Conservation (phyloP, 2,113 vertebrate species). For the Hippotragus niger region DNA sequence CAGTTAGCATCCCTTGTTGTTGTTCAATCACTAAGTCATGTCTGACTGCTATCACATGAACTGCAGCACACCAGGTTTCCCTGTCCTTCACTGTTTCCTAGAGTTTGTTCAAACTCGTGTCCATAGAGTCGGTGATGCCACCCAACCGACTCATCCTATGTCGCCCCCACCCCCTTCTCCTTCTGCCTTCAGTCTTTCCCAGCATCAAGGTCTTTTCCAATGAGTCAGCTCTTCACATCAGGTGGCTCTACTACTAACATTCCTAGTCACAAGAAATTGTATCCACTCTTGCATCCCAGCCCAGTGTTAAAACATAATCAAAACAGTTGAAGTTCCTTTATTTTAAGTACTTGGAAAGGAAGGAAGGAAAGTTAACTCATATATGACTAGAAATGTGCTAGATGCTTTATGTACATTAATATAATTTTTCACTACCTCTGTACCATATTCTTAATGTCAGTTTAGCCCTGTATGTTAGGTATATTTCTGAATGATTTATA, state of each 20-base stretch:
- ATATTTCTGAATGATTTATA: conserved; percentile 10
- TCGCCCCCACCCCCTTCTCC: neutral
- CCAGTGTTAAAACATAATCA: neutral
- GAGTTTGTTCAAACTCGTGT: neutral
- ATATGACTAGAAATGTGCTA: neutral
- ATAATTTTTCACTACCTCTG: neutral
- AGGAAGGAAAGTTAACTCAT: neutral
- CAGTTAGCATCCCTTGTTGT: neutral
- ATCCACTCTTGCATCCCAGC: neutral
- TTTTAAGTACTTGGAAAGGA: neutral
- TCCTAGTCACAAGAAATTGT: neutral
- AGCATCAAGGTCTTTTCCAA: neutral
- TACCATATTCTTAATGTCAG: neutral
- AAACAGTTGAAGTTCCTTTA: neutral
- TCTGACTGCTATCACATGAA: neutral
- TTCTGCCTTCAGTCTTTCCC: neutral
- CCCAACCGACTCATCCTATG: neutral
- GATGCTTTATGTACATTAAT: neutral
- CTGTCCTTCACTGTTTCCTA: neutral
- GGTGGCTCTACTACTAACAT: neutral
- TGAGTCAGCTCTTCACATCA: neutral
- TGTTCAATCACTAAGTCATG: neutral
- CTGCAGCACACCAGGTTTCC: neutral
- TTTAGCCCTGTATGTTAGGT: neutral
- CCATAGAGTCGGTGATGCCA: neutral